Base-by-base conservation (phyloP, 2,113 vertebrate genomes). In the Pica pica region DNA sequence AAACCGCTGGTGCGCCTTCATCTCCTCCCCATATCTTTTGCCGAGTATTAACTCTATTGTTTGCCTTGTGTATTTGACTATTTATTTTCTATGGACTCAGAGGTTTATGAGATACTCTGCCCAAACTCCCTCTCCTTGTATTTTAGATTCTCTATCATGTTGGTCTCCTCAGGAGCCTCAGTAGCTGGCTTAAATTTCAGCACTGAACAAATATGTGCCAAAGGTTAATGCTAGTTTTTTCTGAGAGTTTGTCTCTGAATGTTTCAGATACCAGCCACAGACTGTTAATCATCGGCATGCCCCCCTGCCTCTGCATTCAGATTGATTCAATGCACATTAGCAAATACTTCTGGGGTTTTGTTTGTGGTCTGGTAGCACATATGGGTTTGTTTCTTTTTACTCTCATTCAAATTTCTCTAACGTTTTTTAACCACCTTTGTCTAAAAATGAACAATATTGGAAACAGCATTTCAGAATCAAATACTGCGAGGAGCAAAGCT, bases 221-320 rank as follows among this genome's bases (percentile, higher is more conserved):
- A 82, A 87, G 73, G 73, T 91, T 78, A 87, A 37, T 52, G n/a
- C 69, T 70, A 24, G 8, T 7, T 57, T 78, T 59, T 94, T 77
- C 39, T 44, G 44, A 6, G 39, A 84, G 35, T 64, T 83, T 67
- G 50, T 94, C 71, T 73, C 79, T 53, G 31, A 86, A 73, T 73
- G 37, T 83, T 87, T 91, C 39, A 46, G 23, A 53, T 57, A 73
- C 46, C 19, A 67, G n/a, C n/a, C 61, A 39, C 14, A 37, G 63
- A 52, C 13, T 41, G 33, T 86, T 70, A 73, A 89, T 65, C 82
- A 67, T 27, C 1, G 5, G 20, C 52, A 18, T 31, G 7, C 39
- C 8, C 5, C 2, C 35, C 16, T 0, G 1, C 44, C 35, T 55
- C 13, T 0, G 0, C 44, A 12, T 68, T 71, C 70, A 71, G 53